Conservation (phyloP, 2,888 invertebrate genomes). For the Hypomecis punctinalis region DNA sequence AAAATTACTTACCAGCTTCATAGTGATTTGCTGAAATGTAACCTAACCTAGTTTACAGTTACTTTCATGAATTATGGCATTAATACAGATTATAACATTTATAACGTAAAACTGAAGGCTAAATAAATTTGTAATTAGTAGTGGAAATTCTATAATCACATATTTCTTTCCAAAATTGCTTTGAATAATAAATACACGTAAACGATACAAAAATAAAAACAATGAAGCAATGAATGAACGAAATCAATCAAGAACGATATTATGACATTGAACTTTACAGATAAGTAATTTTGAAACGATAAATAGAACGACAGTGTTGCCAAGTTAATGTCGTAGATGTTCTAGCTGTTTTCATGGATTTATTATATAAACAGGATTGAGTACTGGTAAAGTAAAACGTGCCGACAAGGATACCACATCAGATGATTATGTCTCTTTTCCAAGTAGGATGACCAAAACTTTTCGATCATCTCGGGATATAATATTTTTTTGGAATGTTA, state of each 20-base stretch:
- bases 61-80: neutral
- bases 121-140: neutral
- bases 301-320: too few relatives aligned
- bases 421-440: too few relatives aligned
- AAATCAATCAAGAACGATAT: neutral
- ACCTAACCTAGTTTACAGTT: conserved; percentile 1
- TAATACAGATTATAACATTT: neutral
- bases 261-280: too few relatives aligned
- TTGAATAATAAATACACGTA: neutral
- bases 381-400: too few relatives aligned
- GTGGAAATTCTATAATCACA: neutral
- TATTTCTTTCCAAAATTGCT: neutral
- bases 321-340: too few relatives aligned
- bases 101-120: neutral
- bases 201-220: neutral
- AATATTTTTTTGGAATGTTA: too few relatives aligned
- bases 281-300: too few relatives aligned
- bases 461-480: too few relatives aligned
- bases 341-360: too few relatives aligned
- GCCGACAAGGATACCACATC: too few relatives aligned
- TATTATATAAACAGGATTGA: too few relatives aligned
- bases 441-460: too few relatives aligned
- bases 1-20: conserved; percentile 52
- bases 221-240: conserved; percentile 1
- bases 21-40: conserved; percentile 33